Evolutionary conservation across 2,113 vertebrate genomes (phyloP).

Genomic region (Crotophaga sulcirostris): DNA sequence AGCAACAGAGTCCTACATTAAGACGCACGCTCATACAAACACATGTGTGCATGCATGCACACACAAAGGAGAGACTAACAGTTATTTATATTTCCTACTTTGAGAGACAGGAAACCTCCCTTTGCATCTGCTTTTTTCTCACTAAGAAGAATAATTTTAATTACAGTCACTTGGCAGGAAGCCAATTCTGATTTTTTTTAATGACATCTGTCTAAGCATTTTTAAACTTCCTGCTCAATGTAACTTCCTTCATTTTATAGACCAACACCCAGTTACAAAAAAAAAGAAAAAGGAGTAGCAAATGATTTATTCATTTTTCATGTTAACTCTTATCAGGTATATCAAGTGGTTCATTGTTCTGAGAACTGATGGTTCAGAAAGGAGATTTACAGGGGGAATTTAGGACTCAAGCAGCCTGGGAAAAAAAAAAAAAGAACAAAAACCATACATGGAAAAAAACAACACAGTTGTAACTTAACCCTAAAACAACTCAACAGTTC

Average conservation of each 20-base stretch:
- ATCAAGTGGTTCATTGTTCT: conserved; percentile 56
- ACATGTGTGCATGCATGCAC: conserved; percentile 22
- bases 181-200: conserved; percentile 40
- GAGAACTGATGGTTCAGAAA: conserved; percentile 43
- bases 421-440: not conserved
- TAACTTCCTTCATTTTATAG: conserved; percentile 63
- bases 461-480: conserved; percentile 35
- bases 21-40: not conserved
- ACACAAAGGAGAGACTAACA: conserved; percentile 46
- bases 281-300: conserved; percentile 50
- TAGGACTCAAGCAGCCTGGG: conserved; percentile 34
- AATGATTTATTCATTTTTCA: conserved; percentile 49
- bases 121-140: conserved; percentile 68
- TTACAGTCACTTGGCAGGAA: conserved; percentile 62
- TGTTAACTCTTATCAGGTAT: conserved; percentile 59
- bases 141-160: conserved; percentile 69
- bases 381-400: conserved; percentile 46
- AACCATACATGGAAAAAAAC: not conserved
- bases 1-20: not conserved
- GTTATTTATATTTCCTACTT: conserved; percentile 64
- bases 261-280: conserved; percentile 58
- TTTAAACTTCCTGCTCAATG: conserved; percentile 67
- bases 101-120: conserved; percentile 63
- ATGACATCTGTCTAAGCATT: conserved; percentile 69
- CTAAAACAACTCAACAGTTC: conserved; percentile 6